Percentiles rank a stretch among this genome's conserved stretches.
Conservation (phyloP, 2,888 invertebrate genomes). For the Catotricha subobsoleta region DNA sequence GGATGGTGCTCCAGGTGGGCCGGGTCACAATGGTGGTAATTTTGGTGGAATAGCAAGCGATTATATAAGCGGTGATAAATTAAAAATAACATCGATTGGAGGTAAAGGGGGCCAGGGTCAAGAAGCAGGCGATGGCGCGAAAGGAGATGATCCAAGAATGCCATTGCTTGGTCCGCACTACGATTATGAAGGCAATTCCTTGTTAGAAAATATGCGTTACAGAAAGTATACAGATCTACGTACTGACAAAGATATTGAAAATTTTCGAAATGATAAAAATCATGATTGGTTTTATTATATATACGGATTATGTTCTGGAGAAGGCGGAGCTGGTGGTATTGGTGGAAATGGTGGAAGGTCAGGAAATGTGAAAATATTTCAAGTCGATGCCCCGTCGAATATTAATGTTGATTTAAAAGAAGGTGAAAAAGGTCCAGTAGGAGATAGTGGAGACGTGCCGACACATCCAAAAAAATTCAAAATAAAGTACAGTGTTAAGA, state of each 20-base stretch:
- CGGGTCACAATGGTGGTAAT: constrained; percentile 4
- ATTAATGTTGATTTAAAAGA: too few species aligned
- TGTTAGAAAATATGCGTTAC: neutral
- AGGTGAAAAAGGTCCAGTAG: too few species aligned
- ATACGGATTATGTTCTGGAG: too few species aligned
- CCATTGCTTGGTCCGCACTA: neutral
- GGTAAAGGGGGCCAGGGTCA: neutral
- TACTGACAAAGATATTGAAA: neutral
- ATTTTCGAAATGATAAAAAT: too few species aligned
- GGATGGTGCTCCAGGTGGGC: neutral
- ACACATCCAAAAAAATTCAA: too few species aligned
- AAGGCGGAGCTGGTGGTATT: neutral
- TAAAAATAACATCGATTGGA: neutral
- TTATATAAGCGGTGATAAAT: neutral
- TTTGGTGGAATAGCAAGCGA: neutral
- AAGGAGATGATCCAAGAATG: neutral
- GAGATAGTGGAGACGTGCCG: too few species aligned
- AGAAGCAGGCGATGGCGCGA: neutral
- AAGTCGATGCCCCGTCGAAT: too few species aligned
- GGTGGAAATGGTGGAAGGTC: neutral
- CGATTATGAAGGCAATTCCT: neutral
- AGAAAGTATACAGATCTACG: neutral
- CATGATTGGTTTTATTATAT: too few species aligned
- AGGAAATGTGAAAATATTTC: too few species aligned
- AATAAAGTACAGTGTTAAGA: too few species aligned